Evolutionary conservation across 2,113 vertebrate genomes (phyloP).

Genomic region (Aix galericulata): DNA sequence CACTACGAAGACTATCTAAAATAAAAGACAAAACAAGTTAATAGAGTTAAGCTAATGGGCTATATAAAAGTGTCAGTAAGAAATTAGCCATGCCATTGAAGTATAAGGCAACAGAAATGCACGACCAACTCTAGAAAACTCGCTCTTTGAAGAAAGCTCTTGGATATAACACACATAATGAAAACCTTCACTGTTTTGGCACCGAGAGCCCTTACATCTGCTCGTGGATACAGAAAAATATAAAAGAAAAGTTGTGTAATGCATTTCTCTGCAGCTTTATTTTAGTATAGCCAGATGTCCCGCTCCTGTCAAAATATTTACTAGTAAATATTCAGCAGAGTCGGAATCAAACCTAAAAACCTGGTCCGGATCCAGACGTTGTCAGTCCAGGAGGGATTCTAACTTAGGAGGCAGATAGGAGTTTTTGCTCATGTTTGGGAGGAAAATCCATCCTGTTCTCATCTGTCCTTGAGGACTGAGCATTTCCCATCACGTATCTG

Average conservation of each 20-base stretch:
- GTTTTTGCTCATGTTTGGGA: background rate
- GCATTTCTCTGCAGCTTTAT: conserved; percentile 31
- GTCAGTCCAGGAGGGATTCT: background rate
- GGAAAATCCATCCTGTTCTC: background rate
- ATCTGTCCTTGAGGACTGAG: background rate
- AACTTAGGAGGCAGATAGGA: background rate
- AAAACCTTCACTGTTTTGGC: conserved; percentile 53
- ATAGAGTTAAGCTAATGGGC: background rate
- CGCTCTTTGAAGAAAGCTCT: conserved; percentile 32
- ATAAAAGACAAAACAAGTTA: background rate
- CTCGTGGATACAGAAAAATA: conserved; percentile 9
- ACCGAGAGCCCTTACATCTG: conserved; percentile 38
- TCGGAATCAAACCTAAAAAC: background rate
- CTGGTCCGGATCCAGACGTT: background rate
- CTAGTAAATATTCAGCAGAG: background rate
- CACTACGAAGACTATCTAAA: background rate
- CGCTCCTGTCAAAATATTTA: conserved; percentile 45
- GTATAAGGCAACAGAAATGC: background rate
- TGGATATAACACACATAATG: background rate
- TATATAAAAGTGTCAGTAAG: background rate
- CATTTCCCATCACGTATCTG: background rate
- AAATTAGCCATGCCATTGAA: background rate
- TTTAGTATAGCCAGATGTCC: conserved; percentile 52
- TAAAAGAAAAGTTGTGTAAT: conserved; percentile 27
- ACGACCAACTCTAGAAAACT: background rate